Evolutionary conservation across 2,888 invertebrate species (phyloP).

Genomic region (Cetonia aurata): DNA sequence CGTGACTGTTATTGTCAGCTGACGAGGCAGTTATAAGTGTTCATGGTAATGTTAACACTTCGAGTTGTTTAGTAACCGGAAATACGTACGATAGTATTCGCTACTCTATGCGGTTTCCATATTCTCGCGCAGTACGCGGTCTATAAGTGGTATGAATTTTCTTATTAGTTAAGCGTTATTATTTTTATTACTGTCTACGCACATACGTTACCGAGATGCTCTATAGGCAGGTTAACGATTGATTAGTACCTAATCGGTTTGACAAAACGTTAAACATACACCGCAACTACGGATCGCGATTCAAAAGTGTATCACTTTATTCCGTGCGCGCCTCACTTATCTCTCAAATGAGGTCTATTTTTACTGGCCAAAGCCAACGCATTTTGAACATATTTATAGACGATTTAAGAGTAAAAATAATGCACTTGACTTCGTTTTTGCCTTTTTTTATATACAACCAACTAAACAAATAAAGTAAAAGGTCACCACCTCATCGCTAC

Average conservation of each 20-base stretch:
- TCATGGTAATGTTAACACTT: conserved; percentile 31
- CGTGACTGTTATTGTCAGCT: conserved; percentile 33
- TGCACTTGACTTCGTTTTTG: too few relatives aligned
- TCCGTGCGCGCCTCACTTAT: background rate
- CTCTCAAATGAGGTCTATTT: conserved; percentile 14
- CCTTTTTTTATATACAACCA: too few relatives aligned
- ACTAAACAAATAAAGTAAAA: too few relatives aligned
- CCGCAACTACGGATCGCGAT: conserved; percentile 8
- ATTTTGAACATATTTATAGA: conserved; percentile 31
- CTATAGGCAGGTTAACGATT: conserved; percentile 20
- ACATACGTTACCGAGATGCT: conserved; percentile 6
- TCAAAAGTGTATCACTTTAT: conserved; percentile 11
- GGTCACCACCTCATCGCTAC: too few relatives aligned
- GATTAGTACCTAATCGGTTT: conserved; percentile 14
- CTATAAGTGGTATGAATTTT: conserved; percentile 26
- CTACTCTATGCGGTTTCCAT: conserved; percentile 34
- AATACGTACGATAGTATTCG: conserved; percentile 27
- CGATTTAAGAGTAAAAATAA: background rate
- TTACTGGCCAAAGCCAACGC: conserved; percentile 25
- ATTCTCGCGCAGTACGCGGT: conserved; percentile 5
- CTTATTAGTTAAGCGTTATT: background rate
- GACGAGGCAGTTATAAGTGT: conserved; percentile 30
- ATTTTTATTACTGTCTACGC: conserved; percentile 20
- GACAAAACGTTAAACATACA: conserved; percentile 2
- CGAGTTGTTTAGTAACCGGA: conserved; percentile 32